Percentiles rank a stretch among this genome's conserved stretches.
Conservation (phyloP, 2,113 vertebrate species). For the Anolis sagrei region DNA sequence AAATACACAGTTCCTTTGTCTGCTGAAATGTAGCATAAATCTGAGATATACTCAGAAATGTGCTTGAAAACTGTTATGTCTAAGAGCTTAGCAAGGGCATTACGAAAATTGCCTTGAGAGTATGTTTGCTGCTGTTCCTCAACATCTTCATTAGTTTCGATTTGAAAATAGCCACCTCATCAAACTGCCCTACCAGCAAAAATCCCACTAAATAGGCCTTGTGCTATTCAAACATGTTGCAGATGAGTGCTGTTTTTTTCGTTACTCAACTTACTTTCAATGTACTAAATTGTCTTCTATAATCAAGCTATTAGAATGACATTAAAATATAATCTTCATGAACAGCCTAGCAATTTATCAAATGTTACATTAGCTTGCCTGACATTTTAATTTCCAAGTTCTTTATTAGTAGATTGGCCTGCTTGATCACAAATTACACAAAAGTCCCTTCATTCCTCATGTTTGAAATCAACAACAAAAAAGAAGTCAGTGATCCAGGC, state of each 20-base stretch:
- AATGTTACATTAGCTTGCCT: conserved; percentile 32
- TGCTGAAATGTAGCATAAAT: background rate
- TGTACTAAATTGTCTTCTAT: conserved; percentile 56
- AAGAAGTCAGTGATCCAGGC: conserved; percentile 34
- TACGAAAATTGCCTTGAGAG: background rate
- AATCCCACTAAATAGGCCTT: background rate
- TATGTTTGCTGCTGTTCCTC: conserved; percentile 5
- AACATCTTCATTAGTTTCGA: conserved; percentile 40
- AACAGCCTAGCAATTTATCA: conserved; percentile 62
- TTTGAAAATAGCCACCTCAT: conserved; percentile 19
- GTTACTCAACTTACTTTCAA: conserved; percentile 43
- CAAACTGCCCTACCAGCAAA: conserved; percentile 4
- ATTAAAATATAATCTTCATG: conserved; percentile 63
- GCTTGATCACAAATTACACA: conserved; percentile 54
- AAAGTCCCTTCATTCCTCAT: conserved; percentile 59
- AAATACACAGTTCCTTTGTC: background rate
- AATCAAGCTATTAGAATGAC: conserved; percentile 59
- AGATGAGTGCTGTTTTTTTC: conserved; percentile 25
- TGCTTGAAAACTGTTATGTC: background rate
- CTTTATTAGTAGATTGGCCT: conserved; percentile 60
- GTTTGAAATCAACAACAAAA: conserved; percentile 46
- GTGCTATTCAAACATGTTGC: background rate
- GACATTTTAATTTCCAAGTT: conserved; percentile 69
- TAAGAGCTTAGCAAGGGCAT: background rate
- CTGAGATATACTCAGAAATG: background rate